Base-by-base conservation (phyloP, 2,888 invertebrate genomes). In the Melangyna quadrimaculata region DNA sequence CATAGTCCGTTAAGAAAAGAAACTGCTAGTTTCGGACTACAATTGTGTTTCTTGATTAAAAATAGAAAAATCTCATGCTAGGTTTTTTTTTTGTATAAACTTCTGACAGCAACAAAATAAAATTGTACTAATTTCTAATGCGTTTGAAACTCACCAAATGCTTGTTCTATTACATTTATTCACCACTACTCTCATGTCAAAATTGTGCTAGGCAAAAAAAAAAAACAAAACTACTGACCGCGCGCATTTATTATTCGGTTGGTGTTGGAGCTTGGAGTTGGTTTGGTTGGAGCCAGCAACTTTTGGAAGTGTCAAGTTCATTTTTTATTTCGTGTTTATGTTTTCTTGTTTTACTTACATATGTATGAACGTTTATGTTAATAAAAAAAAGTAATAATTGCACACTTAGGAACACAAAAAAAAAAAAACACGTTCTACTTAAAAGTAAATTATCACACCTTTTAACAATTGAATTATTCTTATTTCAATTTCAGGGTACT, bases 401-500 rank as follows among this genome's bases (percentile, higher is more conserved):
- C 29, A 65, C 1, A 40, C 1, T 61, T 10, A 61, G 1, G 4
- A 19, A 19, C 7, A 61, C n/a, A 61, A 43, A 24, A 1, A 19
- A 19, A 12, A 61, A 24, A 61, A 43, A 24, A 1, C 4, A 3
- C 19, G 17, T 10, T 19, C 29, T 65, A 32, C 45, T 65, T 65
- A 8, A 0, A 17, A 19, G 0, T 40, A n/a, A 4, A 35, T 22
- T n/a, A n/a, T n/a, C n/a, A n/a, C n/a, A n/a, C n/a, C n/a, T n/a
- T n/a, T n/a, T n/a, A 24, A 22, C 1, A 40, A 1, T 7, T n/a
- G n/a, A 40, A 79, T 29, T 32, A 27, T 51, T 22, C 27, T 24
- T 12, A 27, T 29, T 57, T 53, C 6, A 27, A 24, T 88, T 88
- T 65, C 83, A 92, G 92, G 94, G 94, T 67, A 94, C 94, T 75